Evolutionary conservation across 2,888 invertebrate species (phyloP).

Genomic region (Rhagium mordax): DNA sequence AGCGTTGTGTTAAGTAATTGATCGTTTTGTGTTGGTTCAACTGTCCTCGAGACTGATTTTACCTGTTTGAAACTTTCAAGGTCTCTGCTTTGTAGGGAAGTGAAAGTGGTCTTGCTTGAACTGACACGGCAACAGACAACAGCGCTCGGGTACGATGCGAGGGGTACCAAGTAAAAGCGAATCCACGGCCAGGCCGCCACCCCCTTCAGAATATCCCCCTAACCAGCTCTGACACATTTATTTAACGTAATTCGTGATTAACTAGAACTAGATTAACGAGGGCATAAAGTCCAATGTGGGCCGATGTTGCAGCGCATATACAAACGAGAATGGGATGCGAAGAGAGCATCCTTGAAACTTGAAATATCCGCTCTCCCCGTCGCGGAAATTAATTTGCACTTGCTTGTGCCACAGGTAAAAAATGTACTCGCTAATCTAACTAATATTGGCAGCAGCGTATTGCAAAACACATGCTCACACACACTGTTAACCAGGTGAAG

Average conservation of each 20-base stretch:
- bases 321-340: conserved; percentile 48
- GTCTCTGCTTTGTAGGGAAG: conserved; percentile 71
- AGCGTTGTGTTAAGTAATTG: conserved; percentile 67
- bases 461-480: too few species aligned
- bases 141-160: conserved; percentile 39
- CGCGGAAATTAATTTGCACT: conserved; percentile 57
- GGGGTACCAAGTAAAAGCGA: conserved; percentile 13
- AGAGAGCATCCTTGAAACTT: conserved; percentile 65
- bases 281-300: conserved; percentile 66
- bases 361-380: conserved; percentile 61
- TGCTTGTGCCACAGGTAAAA: conserved; percentile 57
- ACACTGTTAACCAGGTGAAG: too few species aligned
- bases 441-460: background rate
- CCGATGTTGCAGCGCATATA: conserved; percentile 59
- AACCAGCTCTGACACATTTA: background rate
- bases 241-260: conserved; percentile 26
- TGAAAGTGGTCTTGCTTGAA: conserved; percentile 71
- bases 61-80: conserved; percentile 71
- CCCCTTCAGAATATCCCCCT: conserved; percentile 5
- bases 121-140: conserved; percentile 64
- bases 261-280: conserved; percentile 41
- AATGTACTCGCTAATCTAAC: conserved; percentile 29
- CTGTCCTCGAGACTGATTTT: conserved; percentile 71
- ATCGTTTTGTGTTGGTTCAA: conserved; percentile 68
- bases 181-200: conserved; percentile 7